Conservation (phyloP, 2,888 invertebrate genomes). For the Lepidocyrtinus sp. region DNA sequence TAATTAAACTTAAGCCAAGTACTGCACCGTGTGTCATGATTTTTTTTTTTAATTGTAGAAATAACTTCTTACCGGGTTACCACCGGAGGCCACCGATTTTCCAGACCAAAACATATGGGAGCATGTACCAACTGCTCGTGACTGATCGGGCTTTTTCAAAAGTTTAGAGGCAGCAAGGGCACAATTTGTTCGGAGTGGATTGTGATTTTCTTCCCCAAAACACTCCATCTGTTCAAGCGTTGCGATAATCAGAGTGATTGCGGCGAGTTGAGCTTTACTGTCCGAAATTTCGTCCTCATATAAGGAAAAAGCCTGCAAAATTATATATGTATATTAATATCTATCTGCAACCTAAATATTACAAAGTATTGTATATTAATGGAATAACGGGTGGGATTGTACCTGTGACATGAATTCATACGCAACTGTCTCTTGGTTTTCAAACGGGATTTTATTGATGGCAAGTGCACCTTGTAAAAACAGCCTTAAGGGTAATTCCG, state of each 20-base stretch:
- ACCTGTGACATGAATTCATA: conserved; percentile 97
- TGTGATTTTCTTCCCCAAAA: conserved; percentile 96
- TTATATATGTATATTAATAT: no score
- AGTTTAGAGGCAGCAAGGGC: conserved; percentile 96
- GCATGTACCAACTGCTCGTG: conserved; percentile 92
- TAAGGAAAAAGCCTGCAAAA: conserved; percentile 89
- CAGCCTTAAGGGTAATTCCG: conserved; percentile 92
- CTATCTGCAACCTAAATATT: no score
- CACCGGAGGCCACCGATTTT: conserved; percentile 75
- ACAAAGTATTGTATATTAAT: no score
- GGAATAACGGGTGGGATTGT: background rate
- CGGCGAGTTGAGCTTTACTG: conserved; percentile 95
- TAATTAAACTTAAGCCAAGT: no score
- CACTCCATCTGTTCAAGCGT: conserved; percentile 96
- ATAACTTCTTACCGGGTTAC: conserved; percentile 74
- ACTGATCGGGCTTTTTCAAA: conserved; percentile 98
- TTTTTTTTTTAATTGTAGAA: no score
- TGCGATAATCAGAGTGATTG: conserved; percentile 95
- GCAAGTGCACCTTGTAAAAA: conserved; percentile 97
- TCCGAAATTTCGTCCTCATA: conserved; percentile 99
- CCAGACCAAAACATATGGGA: conserved; percentile 99
- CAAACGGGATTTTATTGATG: conserved; percentile 92
- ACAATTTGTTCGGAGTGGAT: conserved; percentile 95
- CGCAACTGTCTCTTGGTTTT: conserved; percentile 96
- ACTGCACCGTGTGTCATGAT: background rate